phyloP scores from a whole-genome alignment of 2,888 invertebrate genomes.

The Macrophya alboannulata region DNA sequence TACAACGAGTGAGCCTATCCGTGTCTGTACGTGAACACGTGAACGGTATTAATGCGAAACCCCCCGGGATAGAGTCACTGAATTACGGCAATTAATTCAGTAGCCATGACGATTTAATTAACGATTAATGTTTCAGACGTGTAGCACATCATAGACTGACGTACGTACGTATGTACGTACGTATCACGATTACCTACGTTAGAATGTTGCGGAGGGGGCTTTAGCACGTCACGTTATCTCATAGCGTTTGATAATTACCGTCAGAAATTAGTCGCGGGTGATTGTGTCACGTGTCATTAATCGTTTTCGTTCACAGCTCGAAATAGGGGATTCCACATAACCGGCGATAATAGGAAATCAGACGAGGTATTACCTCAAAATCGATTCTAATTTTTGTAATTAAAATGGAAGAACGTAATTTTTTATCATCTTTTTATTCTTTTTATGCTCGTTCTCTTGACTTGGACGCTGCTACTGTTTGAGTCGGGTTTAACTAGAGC shows the following conservation, averaged over 20 bases:
- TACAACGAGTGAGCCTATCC: not conserved
- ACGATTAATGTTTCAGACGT: constrained; percentile 39
- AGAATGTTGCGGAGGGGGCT: not conserved
- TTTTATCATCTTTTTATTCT: not conserved
- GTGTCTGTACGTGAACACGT: constrained; percentile 19
- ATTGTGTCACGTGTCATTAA: not conserved
- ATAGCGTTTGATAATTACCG: constrained; percentile 8
- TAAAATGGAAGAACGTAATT: not conserved
- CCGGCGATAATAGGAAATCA: not conserved
- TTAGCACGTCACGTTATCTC: constrained; percentile 25
- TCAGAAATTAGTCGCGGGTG: not conserved
- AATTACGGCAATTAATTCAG: constrained; percentile 51
- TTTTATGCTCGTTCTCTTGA: not conserved
- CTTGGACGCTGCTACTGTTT: not conserved
- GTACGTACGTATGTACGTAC: not conserved
- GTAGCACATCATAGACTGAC: constrained; percentile 6
- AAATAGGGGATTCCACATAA: not conserved
- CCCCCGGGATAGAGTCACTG: constrained; percentile 20
- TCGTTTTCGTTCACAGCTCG: not conserved
- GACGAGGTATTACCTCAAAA: not conserved
- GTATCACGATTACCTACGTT: not conserved
- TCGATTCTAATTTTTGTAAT: not conserved
- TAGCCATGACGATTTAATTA: constrained; percentile 50
- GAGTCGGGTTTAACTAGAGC: not conserved
- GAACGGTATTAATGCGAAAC: not conserved